Conservation (phyloP, 2,888 invertebrate species). For the Torymus tubicola region DNA sequence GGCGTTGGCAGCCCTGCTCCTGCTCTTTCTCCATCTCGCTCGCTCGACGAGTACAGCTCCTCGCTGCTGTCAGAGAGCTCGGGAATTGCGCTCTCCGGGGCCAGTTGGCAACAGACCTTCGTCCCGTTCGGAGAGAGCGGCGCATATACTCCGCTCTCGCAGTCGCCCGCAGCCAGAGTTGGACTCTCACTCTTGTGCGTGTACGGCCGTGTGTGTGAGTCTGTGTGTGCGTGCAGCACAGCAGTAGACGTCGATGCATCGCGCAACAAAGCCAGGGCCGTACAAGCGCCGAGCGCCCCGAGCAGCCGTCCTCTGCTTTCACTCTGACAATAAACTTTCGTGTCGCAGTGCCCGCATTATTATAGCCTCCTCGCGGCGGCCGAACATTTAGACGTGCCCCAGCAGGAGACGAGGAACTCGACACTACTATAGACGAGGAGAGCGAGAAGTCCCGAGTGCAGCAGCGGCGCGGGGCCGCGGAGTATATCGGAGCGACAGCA, state of each 20-base stretch:
- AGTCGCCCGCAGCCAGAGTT: not conserved
- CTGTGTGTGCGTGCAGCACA: conserved; percentile 5
- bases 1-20: too few species aligned
- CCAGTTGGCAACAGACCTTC: conserved; percentile 76
- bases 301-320: not conserved
- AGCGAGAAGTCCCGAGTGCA: conserved; percentile 6
- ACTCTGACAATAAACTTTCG: too few species aligned
- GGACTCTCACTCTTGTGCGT: conserved; percentile 8
- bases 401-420: not conserved
- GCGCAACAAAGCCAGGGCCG: not conserved
- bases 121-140: conserved; percentile 60
- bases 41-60: not conserved
- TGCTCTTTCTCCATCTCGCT: too few species aligned
- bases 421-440: too few species aligned
- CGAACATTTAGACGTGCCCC: not conserved
- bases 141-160: too few species aligned
- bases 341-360: too few species aligned
- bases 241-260: not conserved
- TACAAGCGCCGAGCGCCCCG: not conserved
- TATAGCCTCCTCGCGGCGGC: not conserved
- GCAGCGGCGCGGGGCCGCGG: not conserved
- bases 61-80: not conserved
- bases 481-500: not conserved
- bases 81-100: conserved; percentile 61
- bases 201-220: not conserved